These are phyloP conservation scores for Larimichthys polyactis DNA, from an alignment of 2,113 vertebrate species.

Conservation along the genomic window DNA sequence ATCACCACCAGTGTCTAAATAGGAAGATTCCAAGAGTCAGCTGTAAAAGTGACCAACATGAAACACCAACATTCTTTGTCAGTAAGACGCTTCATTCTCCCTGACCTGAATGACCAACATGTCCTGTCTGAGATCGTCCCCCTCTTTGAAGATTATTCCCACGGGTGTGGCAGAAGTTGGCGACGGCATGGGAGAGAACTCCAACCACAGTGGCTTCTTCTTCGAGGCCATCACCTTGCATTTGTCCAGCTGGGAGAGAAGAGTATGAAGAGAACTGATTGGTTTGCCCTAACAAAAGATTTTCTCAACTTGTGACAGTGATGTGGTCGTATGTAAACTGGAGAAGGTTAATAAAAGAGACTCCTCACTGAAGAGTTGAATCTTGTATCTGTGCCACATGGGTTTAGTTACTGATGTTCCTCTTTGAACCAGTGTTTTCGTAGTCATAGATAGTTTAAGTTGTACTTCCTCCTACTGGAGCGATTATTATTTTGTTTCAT, in stretches of 20 bases:
- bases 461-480: too few relatives aligned
- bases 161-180: slow-evolving; percentile 71
- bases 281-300: neutral
- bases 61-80: neutral
- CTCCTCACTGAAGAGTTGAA: too few relatives aligned
- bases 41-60: neutral
- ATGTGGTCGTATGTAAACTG: neutral
- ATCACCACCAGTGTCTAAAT: slow-evolving; percentile 83
- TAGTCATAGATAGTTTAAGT: too few relatives aligned
- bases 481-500: too few relatives aligned
- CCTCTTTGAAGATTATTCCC: slow-evolving; percentile 87
- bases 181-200: slow-evolving; percentile 80
- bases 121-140: slow-evolving; percentile 88
- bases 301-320: neutral
- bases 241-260: slow-evolving; percentile 76
- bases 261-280: neutral
- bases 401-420: too few relatives aligned
- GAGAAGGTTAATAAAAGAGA: too few relatives aligned
- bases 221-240: slow-evolving; percentile 87
- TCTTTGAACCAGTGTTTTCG: too few relatives aligned
- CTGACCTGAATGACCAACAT: slow-evolving; percentile 87
- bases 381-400: too few relatives aligned
- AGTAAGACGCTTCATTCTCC: neutral
- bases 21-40: neutral
- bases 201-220: slow-evolving; percentile 88